Base-by-base conservation (phyloP, 2,113 vertebrate genomes). In the Stigmatopora argus region DNA sequence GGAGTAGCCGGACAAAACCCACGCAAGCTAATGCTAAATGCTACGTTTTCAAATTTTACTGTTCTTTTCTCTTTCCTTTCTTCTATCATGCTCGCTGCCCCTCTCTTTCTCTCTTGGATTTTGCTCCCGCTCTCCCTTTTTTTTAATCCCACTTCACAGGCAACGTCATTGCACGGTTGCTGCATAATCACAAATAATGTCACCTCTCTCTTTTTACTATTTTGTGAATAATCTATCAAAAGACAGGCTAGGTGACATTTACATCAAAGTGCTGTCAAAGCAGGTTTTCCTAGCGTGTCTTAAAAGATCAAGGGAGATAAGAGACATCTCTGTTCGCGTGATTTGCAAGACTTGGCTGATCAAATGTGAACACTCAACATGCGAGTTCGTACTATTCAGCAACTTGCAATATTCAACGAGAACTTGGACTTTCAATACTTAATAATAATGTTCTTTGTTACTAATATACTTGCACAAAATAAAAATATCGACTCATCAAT, bases 161-260 rank as follows among this genome's bases (percentile, higher is more conserved):
- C 52, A 64, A 21, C 13, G 31, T 58, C 52, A 73, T 34, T 56
- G 57, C 74, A 70, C 57, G 70, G 26, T 65, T 73, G 60, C 38
- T 52, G 65, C 78, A 75, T 80, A 81, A 68, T 82, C 53, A 75
- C 81, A 83, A 79, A 83, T 80, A 78, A 72, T 67, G 72, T 73
- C 73, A 64, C 66, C 70, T 26, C 64, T 52, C 55, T 58, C 26
- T 62, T 58, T 34, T 69, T 57, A 23, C 34, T 48, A 11, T 47
- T 65, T 73, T 75, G 19, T 76, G 72, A 77, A 78, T 80, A 79
- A 82, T 86, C 80, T 78, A 72, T 82, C 69, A 41, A 83, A 70
- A 83, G 71, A 69, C 61, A 58, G 73, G 69, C 77, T 41, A 65
- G 53, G n/a, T 69, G 72, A 71, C 71, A 77, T 81, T 83, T 78